A percentile compares a stretch with the other conserved stretches of the same genome.
Evolutionary conservation across 2,888 invertebrate genomes (phyloP).

Genomic region (Nephrotoma flavescens): DNA sequence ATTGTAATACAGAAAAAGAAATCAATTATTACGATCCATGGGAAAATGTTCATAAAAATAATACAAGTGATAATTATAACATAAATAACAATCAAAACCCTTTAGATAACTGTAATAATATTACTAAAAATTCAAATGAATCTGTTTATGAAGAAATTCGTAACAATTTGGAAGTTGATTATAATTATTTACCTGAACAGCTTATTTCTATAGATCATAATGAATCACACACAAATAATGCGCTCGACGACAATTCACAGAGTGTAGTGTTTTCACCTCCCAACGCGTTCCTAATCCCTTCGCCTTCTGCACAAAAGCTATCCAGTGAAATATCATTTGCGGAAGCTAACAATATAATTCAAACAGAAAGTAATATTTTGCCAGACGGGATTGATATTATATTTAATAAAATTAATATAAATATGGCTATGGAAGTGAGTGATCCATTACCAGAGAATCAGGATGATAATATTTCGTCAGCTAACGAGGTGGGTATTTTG

Average conservation of each 20-base stretch:
- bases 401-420: background rate
- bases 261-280: background rate
- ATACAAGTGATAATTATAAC: conserved; percentile 3
- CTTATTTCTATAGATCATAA: background rate
- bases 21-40: conserved; percentile 47
- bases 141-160: background rate
- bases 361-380: background rate
- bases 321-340: background rate
- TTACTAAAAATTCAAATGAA: background rate
- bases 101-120: conserved; percentile 1
- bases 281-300: background rate
- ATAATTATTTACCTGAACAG: background rate
- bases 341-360: background rate
- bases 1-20: background rate
- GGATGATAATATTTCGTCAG: background rate
- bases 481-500: background rate
- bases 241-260: background rate
- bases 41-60: conserved; percentile 40
- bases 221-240: background rate
- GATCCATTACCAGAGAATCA: background rate
- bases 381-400: background rate
- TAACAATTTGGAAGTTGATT: background rate
- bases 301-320: background rate
- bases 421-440: background rate
- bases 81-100: background rate